Conservation (phyloP, 2,113 vertebrate species). For the Megaptera novaeangliae region DNA sequence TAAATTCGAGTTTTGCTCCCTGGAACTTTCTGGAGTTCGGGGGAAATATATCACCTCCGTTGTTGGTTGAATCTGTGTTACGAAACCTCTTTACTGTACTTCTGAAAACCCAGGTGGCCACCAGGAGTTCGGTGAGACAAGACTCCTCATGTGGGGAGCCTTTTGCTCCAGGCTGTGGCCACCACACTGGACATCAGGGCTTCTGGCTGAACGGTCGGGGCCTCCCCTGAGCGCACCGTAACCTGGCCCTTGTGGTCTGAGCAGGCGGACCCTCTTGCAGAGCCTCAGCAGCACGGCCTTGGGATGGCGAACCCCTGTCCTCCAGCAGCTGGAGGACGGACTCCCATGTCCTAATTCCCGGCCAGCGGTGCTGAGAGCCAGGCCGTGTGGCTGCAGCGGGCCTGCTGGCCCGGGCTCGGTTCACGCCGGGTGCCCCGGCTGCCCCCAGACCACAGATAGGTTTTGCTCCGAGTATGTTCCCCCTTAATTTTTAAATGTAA, state of each 20-base stretch:
- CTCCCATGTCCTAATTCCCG: too few relatives aligned
- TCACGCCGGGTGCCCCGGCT: not conserved
- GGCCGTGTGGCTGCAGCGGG: fast-evolving
- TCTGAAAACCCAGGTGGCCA: not conserved
- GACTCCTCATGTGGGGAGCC: fast-evolving
- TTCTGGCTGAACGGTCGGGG: fast-evolving
- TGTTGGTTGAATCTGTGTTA: not conserved
- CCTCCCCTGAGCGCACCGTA: not conserved
- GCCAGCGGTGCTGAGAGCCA: fast-evolving
- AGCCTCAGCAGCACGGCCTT: not conserved
- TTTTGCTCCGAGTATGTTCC: constrained; percentile 19
- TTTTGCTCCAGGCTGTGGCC: too few relatives aligned
- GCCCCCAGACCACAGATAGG: not conserved
- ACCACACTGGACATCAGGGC: fast-evolving
- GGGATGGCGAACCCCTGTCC: not conserved
- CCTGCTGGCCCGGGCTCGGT: not conserved
- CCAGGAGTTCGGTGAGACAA: not conserved
- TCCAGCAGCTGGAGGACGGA: not conserved
- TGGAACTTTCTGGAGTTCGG: not conserved
- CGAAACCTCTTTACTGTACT: fast-evolving
- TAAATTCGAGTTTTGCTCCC: not conserved
- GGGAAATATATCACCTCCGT: not conserved
- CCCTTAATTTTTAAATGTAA: constrained; percentile 65
- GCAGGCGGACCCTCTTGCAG: not conserved
- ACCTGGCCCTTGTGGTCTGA: not conserved